A percentile compares a stretch with the other conserved stretches of the same genome.
Conservation (phyloP, 2,797 vertebrate species). For the Saxicola maurus region DNA sequence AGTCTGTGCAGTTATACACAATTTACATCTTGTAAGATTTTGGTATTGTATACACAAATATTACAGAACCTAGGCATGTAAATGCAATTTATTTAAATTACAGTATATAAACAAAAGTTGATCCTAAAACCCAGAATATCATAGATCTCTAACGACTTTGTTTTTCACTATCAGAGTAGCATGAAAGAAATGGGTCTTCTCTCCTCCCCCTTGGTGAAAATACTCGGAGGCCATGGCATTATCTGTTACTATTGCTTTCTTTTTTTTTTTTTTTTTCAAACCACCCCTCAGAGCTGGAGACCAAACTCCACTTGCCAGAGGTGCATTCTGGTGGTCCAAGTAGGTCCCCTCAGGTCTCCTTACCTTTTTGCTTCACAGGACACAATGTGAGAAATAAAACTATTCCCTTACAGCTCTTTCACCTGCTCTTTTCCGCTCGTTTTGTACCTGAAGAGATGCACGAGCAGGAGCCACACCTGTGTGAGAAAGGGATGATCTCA, state of each 20-base stretch:
- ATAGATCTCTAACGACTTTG: conserved; percentile 55
- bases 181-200: conserved; percentile 56
- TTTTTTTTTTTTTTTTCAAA: not conserved
- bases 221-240: not conserved
- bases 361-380: conserved; percentile 17
- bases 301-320: conserved; percentile 3
- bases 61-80: conserved; percentile 82
- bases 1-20: conserved; percentile 76
- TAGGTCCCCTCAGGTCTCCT: conserved; percentile 39
- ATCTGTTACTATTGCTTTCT: conserved; percentile 72
- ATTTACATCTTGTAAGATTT: conserved; percentile 83
- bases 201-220: conserved; percentile 31
- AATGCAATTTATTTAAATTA: conserved; percentile 80
- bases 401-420: conserved; percentile 32
- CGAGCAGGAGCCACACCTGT: conserved; percentile 54
- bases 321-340: not conserved
- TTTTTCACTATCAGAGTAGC: conserved; percentile 55
- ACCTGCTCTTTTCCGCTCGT: not conserved
- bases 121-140: conserved; percentile 76
- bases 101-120: conserved; percentile 82
- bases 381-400: conserved; percentile 39
- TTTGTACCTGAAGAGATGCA: conserved; percentile 36
- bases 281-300: conserved; percentile 30
- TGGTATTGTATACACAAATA: conserved; percentile 82
- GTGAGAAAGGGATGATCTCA: conserved; percentile 68